These are phyloP conservation scores for Schizopygopsis pylzovi DNA, from an alignment of 2,797 vertebrate species.

Conservation along the genomic window DNA sequence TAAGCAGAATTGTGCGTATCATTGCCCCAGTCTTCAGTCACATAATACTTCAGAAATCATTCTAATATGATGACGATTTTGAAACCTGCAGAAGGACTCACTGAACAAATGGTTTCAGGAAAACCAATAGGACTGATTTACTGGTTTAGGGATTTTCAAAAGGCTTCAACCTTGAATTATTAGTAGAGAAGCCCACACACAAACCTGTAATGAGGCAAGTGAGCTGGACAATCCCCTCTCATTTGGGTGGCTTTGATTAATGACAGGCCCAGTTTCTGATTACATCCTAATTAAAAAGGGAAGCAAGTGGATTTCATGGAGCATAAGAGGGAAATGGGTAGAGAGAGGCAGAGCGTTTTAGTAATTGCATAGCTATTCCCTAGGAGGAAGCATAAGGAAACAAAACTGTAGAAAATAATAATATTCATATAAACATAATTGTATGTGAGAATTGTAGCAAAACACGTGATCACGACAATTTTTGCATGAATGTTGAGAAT, in stretches of 20 bases:
- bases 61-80: not conserved
- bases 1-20: no score
- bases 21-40: not conserved
- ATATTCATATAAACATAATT: not conserved
- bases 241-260: slow-evolving; percentile 54
- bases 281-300: slow-evolving; percentile 50
- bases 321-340: slow-evolving; percentile 18
- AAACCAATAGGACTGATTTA: not conserved
- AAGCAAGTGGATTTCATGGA: slow-evolving; percentile 37
- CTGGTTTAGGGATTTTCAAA: not conserved
- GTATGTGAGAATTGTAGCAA: not conserved
- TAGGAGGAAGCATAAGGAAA: not conserved
- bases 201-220: slow-evolving; percentile 32
- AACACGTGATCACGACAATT: not conserved
- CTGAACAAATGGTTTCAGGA: not conserved
- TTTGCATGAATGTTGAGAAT: not conserved
- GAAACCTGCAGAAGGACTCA: not conserved
- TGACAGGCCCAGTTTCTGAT: slow-evolving; percentile 43
- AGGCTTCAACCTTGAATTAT: slow-evolving; percentile 27
- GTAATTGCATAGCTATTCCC: slow-evolving; percentile 14
- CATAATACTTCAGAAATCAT: not conserved
- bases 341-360: slow-evolving; percentile 12
- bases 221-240: slow-evolving; percentile 42
- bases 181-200: not conserved
- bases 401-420: not conserved